Evolutionary conservation across 2,888 invertebrate species (phyloP).

Genomic region (Drosophila suboccidentalis): DNA sequence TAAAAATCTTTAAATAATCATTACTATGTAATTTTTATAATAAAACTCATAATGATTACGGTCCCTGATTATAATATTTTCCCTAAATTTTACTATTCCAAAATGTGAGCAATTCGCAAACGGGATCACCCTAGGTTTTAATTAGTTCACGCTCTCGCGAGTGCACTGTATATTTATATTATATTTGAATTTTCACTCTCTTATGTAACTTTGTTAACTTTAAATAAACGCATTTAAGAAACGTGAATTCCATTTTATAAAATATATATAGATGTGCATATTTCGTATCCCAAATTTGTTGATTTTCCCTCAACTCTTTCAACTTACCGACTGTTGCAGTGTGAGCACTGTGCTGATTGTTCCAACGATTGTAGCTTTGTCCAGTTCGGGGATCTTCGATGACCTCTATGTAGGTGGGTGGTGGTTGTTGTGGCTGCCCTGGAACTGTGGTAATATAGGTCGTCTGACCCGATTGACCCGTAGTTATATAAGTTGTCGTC

Average conservation of each 20-base stretch:
- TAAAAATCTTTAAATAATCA: no score
- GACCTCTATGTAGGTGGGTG: conserved; percentile 40
- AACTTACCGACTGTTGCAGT: conserved; percentile 44
- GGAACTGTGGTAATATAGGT: conserved; percentile 28
- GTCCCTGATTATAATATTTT: no score
- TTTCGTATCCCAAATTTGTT: background rate
- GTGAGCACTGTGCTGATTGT: conserved; percentile 44
- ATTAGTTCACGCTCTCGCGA: no score
- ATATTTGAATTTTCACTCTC: background rate
- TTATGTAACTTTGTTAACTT: background rate
- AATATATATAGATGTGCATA: background rate
- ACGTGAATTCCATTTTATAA: background rate
- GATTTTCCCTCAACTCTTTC: background rate
- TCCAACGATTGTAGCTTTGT: conserved; percentile 38
- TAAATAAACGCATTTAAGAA: no score
- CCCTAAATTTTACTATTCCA: no score
- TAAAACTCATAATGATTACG: no score
- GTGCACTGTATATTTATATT: no score
- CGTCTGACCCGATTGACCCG: conserved; percentile 36
- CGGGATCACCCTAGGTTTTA: no score
- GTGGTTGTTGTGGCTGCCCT: conserved; percentile 4
- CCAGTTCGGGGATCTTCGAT: conserved; percentile 28
- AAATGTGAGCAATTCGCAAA: no score
- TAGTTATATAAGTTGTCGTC: conserved; percentile 51
- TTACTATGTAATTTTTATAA: no score